These are phyloP conservation scores for Nasalis larvatus DNA, from an alignment of 2,113 vertebrate species.

Conservation along the genomic window DNA sequence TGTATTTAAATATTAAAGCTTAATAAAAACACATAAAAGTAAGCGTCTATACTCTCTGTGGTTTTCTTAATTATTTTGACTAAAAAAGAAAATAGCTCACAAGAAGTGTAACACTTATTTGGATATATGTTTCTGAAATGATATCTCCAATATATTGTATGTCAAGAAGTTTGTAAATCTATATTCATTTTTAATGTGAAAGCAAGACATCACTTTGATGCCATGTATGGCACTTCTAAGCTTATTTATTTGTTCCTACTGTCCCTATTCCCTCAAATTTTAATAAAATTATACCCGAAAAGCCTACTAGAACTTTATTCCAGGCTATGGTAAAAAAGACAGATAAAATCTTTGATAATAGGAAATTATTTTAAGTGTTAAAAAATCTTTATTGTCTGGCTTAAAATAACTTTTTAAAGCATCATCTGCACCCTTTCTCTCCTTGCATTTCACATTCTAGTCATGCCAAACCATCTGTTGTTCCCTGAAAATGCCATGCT, in stretches of 20 bases:
- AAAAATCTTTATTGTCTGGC: constrained; percentile 2
- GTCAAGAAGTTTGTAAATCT: too few relatives aligned
- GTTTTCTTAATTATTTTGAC: constrained; percentile 4
- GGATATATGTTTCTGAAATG: too few relatives aligned
- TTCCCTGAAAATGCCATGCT: neutral
- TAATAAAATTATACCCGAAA: neutral
- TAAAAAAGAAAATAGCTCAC: neutral
- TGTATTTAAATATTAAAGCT: neutral
- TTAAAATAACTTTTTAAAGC: constrained; percentile 15
- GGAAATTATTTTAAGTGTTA: neutral
- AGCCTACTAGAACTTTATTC: neutral
- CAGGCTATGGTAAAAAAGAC: neutral
- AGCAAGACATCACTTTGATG: neutral
- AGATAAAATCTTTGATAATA: neutral
- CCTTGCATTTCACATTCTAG: neutral
- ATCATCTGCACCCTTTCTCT: neutral
- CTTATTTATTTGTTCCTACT: neutral
- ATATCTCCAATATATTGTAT: too few relatives aligned
- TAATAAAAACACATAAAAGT: neutral
- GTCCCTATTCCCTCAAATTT: neutral
- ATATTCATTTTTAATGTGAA: too few relatives aligned
- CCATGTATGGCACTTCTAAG: neutral
- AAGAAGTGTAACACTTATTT: neutral
- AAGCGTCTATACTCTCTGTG: neutral
- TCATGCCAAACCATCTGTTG: constrained; percentile 47